Conservation (phyloP, 2,888 invertebrate species). For the Mamestra brassicae region DNA sequence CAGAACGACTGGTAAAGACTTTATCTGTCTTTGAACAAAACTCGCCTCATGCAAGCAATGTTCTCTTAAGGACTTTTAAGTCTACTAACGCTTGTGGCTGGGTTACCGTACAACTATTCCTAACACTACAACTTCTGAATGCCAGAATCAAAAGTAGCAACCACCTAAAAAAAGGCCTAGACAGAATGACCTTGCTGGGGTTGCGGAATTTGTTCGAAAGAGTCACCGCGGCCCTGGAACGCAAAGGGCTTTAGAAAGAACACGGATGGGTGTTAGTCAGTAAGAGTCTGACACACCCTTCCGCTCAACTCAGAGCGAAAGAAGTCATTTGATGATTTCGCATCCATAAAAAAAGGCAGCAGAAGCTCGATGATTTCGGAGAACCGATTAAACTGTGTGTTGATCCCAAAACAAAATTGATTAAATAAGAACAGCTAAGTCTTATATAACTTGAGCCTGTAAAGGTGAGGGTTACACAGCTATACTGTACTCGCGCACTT, state of each 20-base stretch:
- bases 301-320: too few relatives aligned
- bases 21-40: constrained; percentile 27
- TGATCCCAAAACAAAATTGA: neutral
- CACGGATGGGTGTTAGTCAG: too few relatives aligned
- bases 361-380: neutral
- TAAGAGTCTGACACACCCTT: too few relatives aligned
- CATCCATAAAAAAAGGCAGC: too few relatives aligned
- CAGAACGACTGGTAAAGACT: constrained; percentile 21
- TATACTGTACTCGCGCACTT: neutral
- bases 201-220: too few relatives aligned
- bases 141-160: neutral
- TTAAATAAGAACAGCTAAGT: neutral
- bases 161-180: neutral
- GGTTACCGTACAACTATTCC: neutral
- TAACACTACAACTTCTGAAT: neutral
- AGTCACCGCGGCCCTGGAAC: too few relatives aligned
- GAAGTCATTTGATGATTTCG: too few relatives aligned
- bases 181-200: too few relatives aligned
- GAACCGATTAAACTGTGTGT: neutral
- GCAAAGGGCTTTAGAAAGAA: too few relatives aligned
- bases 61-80: neutral
- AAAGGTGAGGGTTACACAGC: neutral
- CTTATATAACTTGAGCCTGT: neutral
- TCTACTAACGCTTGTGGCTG: neutral
- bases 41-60: constrained; percentile 16